phyloP scores from a whole-genome alignment of 2,113 vertebrate species.

The Elachura formosa region DNA sequence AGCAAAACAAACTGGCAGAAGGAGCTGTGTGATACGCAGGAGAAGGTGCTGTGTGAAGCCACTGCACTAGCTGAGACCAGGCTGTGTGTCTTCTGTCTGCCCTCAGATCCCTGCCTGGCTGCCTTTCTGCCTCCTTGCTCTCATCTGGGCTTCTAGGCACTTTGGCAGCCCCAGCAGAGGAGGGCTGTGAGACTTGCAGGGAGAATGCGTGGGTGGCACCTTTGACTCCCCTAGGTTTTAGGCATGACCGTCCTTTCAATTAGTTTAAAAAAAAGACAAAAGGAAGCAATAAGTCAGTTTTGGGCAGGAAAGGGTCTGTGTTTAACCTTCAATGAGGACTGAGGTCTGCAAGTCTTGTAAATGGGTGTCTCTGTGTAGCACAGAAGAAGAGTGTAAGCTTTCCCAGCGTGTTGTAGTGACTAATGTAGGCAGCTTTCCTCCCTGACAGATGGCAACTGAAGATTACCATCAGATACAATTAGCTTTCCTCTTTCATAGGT shows the following conservation, averaged over 20 bases:
- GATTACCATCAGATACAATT: conserved; percentile 33
- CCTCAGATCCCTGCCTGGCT: background rate
- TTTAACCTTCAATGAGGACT: background rate
- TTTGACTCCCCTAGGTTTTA: background rate
- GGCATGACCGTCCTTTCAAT: background rate
- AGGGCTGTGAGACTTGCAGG: accelerated
- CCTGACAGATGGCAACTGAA: conserved; percentile 28
- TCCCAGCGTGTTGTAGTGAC: background rate
- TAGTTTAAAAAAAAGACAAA: background rate
- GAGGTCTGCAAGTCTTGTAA: background rate
- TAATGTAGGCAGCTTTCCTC: conserved; percentile 34
- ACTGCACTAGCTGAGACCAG: background rate
- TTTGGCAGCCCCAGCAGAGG: background rate
- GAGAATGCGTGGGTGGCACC: background rate
- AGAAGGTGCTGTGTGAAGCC: background rate
- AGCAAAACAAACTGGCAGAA: background rate
- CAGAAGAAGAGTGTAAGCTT: background rate
- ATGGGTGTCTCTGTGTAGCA: background rate
- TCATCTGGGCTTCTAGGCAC: background rate
- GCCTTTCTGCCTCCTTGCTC: accelerated
- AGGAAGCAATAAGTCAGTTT: background rate
- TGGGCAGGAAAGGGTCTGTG: background rate
- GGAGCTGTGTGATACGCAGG: background rate
- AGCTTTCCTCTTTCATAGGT: background rate
- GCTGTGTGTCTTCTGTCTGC: accelerated